Evolutionary conservation across 2,113 vertebrate genomes (phyloP).

Genomic region (Mus pahari): DNA sequence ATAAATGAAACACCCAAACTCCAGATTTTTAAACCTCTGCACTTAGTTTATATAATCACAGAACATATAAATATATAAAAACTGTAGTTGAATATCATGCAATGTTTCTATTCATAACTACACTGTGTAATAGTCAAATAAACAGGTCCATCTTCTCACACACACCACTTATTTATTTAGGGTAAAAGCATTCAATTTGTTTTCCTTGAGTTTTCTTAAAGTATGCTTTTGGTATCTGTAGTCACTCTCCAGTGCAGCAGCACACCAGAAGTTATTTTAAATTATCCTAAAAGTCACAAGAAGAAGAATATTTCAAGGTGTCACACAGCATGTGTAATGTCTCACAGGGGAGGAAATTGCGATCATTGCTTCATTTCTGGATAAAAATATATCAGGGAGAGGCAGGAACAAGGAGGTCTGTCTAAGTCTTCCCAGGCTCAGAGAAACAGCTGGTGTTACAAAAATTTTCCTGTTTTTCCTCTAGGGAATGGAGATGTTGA

Average conservation of each 20-base stretch:
- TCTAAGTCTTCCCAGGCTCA: constrained; percentile 14
- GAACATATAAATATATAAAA: neutral
- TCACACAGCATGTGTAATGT: neutral
- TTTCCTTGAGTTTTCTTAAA: neutral
- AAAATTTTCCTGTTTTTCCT: constrained; percentile 65
- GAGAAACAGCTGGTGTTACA: constrained; percentile 25
- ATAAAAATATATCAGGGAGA: constrained; percentile 43
- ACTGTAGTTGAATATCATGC: neutral
- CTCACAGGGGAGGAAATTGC: neutral
- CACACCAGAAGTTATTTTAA: neutral
- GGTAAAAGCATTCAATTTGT: neutral
- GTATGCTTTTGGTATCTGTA: neutral
- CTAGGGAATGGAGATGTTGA: constrained; percentile 52
- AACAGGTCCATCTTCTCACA: neutral
- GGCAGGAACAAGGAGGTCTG: neutral
- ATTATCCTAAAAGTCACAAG: constrained; percentile 19
- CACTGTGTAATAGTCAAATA: neutral
- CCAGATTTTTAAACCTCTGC: neutral
- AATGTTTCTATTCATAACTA: neutral
- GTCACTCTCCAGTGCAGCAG: neutral
- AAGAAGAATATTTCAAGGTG: neutral
- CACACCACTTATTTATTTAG: neutral
- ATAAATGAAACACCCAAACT: neutral
- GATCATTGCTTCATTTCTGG: neutral
- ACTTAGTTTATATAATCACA: neutral